Percentiles rank a stretch among this genome's conserved stretches.
Evolutionary conservation across 2,888 invertebrate species (phyloP).

Genomic region (Agrotis clavis): DNA sequence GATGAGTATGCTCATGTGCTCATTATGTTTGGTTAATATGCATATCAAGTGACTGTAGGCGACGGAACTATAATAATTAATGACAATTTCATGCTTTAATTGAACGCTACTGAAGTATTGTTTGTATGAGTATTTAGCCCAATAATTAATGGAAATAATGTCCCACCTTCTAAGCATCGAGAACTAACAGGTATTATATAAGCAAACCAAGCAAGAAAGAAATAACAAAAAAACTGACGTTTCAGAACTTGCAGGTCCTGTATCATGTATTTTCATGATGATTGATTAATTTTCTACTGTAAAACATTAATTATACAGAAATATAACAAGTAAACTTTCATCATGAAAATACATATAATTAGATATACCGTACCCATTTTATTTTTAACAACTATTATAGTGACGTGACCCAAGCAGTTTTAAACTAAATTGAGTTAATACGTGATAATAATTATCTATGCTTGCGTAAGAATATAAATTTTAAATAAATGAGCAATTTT

Average conservation of each 20-base stretch:
- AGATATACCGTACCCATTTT: too few relatives aligned
- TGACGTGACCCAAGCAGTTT: not conserved
- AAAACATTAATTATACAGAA: not conserved
- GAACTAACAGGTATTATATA: too few relatives aligned
- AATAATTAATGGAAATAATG: conserved; percentile 10
- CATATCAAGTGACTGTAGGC: conserved; percentile 8
- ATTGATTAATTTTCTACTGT: not conserved
- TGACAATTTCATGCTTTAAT: conserved; percentile 32
- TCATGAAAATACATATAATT: too few relatives aligned
- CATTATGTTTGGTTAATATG: conserved; percentile 27
- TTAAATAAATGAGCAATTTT: conserved; percentile 3
- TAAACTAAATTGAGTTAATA: not conserved
- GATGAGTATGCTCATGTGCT: conserved; percentile 16
- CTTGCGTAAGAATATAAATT: conserved; percentile 10
- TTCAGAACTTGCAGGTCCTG: too few relatives aligned
- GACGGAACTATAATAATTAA: conserved; percentile 32
- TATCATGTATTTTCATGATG: too few relatives aligned
- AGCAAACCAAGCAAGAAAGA: too few relatives aligned
- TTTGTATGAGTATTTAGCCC: conserved; percentile 5
- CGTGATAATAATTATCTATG: not conserved
- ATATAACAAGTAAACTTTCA: not conserved
- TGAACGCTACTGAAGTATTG: conserved; percentile 8
- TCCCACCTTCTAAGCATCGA: not conserved
- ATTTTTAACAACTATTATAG: too few relatives aligned
- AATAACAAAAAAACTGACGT: too few relatives aligned